Conservation (phyloP, 2,113 vertebrate genomes). For the Potamarius usumacintae region DNA sequence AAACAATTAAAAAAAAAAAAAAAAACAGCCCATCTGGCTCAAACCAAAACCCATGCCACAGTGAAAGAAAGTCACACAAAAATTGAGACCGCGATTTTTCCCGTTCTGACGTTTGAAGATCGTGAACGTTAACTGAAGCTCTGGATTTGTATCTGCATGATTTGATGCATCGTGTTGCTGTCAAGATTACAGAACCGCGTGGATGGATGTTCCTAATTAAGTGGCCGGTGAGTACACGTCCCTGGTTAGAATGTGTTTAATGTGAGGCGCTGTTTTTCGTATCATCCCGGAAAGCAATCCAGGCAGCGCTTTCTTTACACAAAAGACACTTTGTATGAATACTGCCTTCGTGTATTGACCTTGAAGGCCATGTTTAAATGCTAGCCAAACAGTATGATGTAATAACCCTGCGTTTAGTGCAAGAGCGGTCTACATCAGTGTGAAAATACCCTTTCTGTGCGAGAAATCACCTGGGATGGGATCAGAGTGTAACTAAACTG, state of each 20-base stretch:
- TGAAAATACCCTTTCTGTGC: not conserved
- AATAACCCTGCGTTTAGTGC: constrained; percentile 10
- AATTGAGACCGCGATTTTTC: too few species aligned
- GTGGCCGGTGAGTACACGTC: too few species aligned
- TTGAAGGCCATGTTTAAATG: not conserved
- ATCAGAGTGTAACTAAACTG: not conserved
- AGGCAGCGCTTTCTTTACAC: not conserved
- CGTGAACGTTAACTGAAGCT: too few species aligned
- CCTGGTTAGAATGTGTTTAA: not conserved
- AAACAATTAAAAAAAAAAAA: too few species aligned
- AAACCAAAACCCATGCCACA: too few species aligned
- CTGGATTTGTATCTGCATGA: too few species aligned
- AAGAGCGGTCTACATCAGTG: constrained; percentile 12
- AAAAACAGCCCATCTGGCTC: too few species aligned
- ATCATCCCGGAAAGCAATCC: not conserved
- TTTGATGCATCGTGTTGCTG: too few species aligned
- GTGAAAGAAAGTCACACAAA: too few species aligned
- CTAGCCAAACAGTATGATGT: constrained; percentile 34
- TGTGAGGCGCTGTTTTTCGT: not conserved
- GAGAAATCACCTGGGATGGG: not conserved
- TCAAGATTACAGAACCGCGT: too few species aligned
- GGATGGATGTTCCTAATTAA: too few species aligned
- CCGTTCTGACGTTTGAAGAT: too few species aligned
- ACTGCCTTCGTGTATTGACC: not conserved
- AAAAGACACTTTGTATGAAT: not conserved